Percentiles rank a stretch among this genome's conserved stretches.
These are phyloP conservation scores for Digitonthophagus gazella DNA, from an alignment of 2,888 invertebrate genomes.

Conservation along the genomic window DNA sequence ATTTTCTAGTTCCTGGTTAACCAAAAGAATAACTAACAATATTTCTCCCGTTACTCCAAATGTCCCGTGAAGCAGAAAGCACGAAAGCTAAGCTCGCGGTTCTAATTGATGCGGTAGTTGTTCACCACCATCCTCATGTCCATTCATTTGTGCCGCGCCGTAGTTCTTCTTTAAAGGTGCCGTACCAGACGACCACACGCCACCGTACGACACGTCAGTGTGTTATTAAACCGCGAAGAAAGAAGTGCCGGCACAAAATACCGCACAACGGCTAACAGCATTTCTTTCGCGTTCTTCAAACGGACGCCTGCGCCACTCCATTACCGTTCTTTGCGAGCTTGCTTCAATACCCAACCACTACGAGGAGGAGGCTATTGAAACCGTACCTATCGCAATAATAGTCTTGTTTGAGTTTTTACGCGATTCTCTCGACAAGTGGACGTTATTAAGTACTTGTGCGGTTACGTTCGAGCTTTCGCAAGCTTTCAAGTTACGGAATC, in stretches of 20 bases:
- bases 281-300: constrained; percentile 20
- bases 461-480: neutral
- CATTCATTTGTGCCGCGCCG: neutral
- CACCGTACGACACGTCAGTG: constrained; percentile 34
- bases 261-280: constrained; percentile 8
- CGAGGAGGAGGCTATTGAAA: too few relatives aligned
- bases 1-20: neutral
- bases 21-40: neutral
- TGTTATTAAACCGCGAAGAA: constrained; percentile 36
- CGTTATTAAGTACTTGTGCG: neutral
- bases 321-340: constrained; percentile 1
- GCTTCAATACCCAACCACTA: too few relatives aligned
- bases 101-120: constrained; percentile 44
- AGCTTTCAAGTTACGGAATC: neutral
- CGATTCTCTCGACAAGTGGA: neutral
- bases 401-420: neutral
- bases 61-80: constrained; percentile 49
- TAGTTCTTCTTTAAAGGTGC: neutral
- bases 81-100: constrained; percentile 46
- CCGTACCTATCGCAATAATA: neutral
- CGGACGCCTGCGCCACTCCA: neutral
- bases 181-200: neutral
- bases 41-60: constrained; percentile 47
- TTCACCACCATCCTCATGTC: neutral
- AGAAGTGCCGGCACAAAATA: constrained; percentile 24